Evolutionary conservation across 2,797 vertebrate genomes (phyloP).

Genomic region (Cephalopachus bancanus): DNA sequence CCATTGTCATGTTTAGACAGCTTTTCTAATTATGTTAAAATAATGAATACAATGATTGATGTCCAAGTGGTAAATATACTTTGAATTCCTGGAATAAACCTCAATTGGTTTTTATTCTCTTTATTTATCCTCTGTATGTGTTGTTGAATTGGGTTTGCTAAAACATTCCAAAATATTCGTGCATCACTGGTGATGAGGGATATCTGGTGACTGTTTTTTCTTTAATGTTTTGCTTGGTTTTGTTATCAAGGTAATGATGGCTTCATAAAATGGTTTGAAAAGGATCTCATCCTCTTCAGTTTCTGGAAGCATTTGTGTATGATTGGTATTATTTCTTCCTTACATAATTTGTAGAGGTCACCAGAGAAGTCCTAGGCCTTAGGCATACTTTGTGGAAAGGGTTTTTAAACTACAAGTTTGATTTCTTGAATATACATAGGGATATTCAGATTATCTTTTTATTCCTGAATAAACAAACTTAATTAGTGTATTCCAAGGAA

Average conservation of each 20-base stretch:
- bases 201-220: neutral
- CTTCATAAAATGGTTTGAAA: neutral
- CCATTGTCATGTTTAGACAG: neutral
- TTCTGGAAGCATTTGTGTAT: neutral
- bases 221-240: neutral
- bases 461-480: neutral
- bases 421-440: slow-evolving; percentile 69
- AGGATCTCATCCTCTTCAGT: neutral
- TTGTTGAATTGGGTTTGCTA: neutral
- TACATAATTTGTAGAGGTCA: neutral
- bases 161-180: neutral
- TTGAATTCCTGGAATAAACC: neutral
- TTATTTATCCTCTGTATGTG: neutral
- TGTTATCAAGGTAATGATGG: neutral
- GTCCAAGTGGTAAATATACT: neutral
- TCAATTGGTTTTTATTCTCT: neutral
- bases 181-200: neutral
- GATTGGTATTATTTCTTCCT: neutral
- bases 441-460: neutral
- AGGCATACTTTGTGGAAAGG: neutral
- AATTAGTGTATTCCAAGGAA: neutral
- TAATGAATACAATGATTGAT: neutral
- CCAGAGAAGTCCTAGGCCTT: neutral
- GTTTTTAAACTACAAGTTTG: slow-evolving; percentile 14
- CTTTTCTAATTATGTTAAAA: neutral